These are phyloP conservation scores for Yponomeuta evonymella DNA, from an alignment of 2,888 invertebrate species.

Conservation along the genomic window DNA sequence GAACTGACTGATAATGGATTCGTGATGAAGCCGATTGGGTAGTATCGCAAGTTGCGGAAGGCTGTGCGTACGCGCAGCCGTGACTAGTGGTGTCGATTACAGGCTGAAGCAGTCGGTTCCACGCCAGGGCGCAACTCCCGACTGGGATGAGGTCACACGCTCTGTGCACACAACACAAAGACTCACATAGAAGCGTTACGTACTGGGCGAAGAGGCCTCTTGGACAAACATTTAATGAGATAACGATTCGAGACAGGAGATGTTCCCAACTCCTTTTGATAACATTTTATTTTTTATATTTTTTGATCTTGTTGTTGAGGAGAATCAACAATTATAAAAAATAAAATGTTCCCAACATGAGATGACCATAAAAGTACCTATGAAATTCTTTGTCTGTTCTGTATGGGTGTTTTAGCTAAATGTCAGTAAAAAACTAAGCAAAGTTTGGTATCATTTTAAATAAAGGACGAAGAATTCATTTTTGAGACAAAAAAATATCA, in stretches of 20 bases:
- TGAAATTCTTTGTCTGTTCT: too few species aligned
- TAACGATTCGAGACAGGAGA: background rate
- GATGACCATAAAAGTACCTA: too few species aligned
- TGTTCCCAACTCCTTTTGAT: too few species aligned
- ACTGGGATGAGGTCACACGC: constrained; percentile 57
- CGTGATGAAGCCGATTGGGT: background rate
- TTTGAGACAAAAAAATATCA: too few species aligned
- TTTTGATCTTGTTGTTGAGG: too few species aligned
- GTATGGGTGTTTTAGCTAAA: too few species aligned
- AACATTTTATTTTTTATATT: too few species aligned
- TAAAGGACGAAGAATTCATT: too few species aligned
- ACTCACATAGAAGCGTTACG: constrained; percentile 16
- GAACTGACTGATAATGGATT: background rate
- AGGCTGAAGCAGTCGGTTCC: constrained; percentile 55
- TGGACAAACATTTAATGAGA: background rate
- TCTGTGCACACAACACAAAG: constrained; percentile 57
- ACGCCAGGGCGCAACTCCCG: constrained; percentile 46
- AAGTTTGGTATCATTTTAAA: too few species aligned
- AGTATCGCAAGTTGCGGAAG: background rate
- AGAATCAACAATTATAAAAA: too few species aligned
- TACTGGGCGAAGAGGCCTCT: background rate
- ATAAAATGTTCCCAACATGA: too few species aligned
- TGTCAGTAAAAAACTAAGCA: too few species aligned
- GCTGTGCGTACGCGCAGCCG: constrained; percentile 14
- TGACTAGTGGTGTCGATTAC: constrained; percentile 57